These are phyloP conservation scores for Pseudochromis fuscus DNA, from an alignment of 2,797 vertebrate genomes.

Conservation along the genomic window DNA sequence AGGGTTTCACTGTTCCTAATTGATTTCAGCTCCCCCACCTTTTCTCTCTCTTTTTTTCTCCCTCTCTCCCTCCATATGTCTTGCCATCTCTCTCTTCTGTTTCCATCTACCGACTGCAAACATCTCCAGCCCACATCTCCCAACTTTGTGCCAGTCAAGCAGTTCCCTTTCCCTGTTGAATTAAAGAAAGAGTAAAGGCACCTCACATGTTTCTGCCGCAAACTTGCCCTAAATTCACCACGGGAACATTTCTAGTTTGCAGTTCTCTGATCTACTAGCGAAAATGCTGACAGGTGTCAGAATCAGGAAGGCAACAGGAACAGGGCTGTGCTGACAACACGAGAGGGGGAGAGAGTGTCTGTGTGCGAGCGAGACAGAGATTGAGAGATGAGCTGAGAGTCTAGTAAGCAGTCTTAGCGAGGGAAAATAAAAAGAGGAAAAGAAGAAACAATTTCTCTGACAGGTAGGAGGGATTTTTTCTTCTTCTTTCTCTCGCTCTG, in stretches of 20 bases:
- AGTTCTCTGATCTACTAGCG: constrained; percentile 84
- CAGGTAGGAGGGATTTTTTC: constrained; percentile 64
- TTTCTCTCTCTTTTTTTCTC: constrained; percentile 23
- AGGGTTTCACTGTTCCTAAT: constrained; percentile 84
- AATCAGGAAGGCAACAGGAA: constrained; percentile 80
- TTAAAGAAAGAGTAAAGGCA: constrained; percentile 74
- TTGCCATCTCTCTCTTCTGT: constrained; percentile 35
- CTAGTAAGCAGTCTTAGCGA: constrained; percentile 78
- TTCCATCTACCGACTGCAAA: constrained; percentile 55
- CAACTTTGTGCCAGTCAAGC: constrained; percentile 76
- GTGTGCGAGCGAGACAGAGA: constrained; percentile 69
- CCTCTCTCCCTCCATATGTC: constrained; percentile 32
- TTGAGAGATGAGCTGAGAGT: constrained; percentile 79
- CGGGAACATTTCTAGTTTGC: constrained; percentile 80
- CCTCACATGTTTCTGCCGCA: constrained; percentile 75
- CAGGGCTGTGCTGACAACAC: constrained; percentile 78
- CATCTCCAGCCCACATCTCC: constrained; percentile 57
- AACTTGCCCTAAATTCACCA: constrained; percentile 83
- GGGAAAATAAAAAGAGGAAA: constrained; percentile 67
- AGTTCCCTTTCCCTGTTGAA: constrained; percentile 72
- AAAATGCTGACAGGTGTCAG: constrained; percentile 88
- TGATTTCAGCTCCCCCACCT: constrained; percentile 75
- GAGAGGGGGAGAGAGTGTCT: constrained; percentile 53
- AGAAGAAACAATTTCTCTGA: constrained; percentile 79
- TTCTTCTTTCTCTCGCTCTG: constrained; percentile 17